phyloP scores from a whole-genome alignment of 2,888 invertebrate genomes.

The Crepidodera aurea region DNA sequence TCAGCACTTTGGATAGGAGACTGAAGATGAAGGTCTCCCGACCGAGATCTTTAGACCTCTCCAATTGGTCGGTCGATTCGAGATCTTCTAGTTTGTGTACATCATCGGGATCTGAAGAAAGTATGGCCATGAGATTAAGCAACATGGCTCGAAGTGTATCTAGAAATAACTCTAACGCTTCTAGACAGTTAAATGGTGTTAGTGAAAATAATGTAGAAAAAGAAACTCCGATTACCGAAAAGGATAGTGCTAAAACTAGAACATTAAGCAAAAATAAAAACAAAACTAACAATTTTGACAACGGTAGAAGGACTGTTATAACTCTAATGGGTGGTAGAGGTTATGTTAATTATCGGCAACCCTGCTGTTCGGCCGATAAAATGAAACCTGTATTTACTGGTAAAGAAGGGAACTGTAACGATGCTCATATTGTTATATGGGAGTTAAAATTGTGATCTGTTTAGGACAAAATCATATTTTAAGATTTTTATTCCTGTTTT shows the following conservation, averaged over 20 bases:
- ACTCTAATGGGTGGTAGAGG: slow-evolving; percentile 89
- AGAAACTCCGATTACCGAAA: slow-evolving; percentile 31
- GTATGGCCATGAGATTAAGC: slow-evolving; percentile 72
- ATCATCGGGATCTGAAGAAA: slow-evolving; percentile 87
- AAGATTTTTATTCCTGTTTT: slow-evolving; percentile 6
- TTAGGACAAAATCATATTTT: slow-evolving; percentile 15
- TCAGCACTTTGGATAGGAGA: slow-evolving; percentile 81
- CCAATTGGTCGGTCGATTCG: slow-evolving; percentile 89
- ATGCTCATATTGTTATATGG: slow-evolving; percentile 91
- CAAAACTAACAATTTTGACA: slow-evolving; percentile 46
- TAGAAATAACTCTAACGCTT: slow-evolving; percentile 78
- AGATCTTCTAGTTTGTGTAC: slow-evolving; percentile 76
- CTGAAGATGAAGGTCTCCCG: slow-evolving; percentile 83
- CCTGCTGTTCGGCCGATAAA: slow-evolving; percentile 69
- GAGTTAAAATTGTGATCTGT: slow-evolving; percentile 79
- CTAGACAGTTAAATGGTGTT: slow-evolving; percentile 66
- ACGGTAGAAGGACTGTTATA: slow-evolving; percentile 76
- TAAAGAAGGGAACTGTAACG: slow-evolving; percentile 78
- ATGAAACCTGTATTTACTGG: slow-evolving; percentile 54
- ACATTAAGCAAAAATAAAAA: slow-evolving; percentile 49
- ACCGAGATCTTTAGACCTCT: slow-evolving; percentile 82
- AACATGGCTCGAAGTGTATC: slow-evolving; percentile 71
- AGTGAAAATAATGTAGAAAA: slow-evolving; percentile 46
- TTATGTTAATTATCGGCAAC: slow-evolving; percentile 85
- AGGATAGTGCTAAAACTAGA: slow-evolving; percentile 44